phyloP scores from a whole-genome alignment of 92 coral and sea anemone species.

The Diadumene lineata region DNA sequence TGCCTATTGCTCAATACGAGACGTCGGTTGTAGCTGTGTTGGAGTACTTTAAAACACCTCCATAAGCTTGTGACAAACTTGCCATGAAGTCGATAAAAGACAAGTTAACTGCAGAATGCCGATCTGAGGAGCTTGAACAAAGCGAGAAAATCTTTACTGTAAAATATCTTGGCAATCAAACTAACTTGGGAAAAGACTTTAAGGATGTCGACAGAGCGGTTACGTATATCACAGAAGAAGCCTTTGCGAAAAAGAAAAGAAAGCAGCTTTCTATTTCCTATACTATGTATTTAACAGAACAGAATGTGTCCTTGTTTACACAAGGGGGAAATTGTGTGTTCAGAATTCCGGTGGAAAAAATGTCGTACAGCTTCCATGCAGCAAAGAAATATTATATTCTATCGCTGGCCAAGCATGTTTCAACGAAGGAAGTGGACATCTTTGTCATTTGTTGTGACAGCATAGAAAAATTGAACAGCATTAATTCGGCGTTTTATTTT shows the following conservation, averaged over 20 bases:
- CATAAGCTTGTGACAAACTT: not conserved
- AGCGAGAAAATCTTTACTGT: constrained; percentile 49
- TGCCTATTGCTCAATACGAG: not conserved
- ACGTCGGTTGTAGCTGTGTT: not conserved
- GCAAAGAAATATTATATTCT: constrained; percentile 53
- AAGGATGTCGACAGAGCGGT: constrained; percentile 55
- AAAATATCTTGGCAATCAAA: constrained; percentile 53
- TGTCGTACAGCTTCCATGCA: constrained; percentile 65
- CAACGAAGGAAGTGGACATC: constrained; percentile 72
- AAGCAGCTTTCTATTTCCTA: not conserved
- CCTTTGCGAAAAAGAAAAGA: constrained; percentile 16
- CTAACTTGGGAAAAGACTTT: constrained; percentile 37
- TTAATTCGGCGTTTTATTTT: constrained; percentile 75
- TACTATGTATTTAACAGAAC: constrained; percentile 2
- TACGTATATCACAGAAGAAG: constrained; percentile 26
- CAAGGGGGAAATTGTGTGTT: not conserved
- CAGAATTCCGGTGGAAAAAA: constrained; percentile 61
- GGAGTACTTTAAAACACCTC: no score
- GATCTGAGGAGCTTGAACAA: constrained; percentile 29
- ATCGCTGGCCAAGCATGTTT: constrained; percentile 77
- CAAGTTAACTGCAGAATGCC: constrained; percentile 31
- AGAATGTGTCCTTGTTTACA: not conserved
- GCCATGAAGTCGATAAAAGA: constrained; percentile 45
- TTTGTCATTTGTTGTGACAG: constrained; percentile 77
- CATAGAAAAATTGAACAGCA: constrained; percentile 64